Base-by-base conservation (phyloP, 1,140 invertebrate species). In the Caenorhabditis latens region DNA sequence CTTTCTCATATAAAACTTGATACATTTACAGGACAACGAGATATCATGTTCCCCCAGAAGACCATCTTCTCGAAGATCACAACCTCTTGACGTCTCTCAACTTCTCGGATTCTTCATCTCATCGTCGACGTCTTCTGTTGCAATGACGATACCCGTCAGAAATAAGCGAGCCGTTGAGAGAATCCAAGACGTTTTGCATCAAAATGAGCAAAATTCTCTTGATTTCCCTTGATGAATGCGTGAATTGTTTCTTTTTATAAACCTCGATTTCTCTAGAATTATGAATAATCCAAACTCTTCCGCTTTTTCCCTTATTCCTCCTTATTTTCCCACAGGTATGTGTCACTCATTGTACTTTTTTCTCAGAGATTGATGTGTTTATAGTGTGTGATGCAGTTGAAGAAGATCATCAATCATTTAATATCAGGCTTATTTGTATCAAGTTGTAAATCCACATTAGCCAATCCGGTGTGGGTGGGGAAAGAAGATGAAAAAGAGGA, bases 71-170 rank as follows among this genome's bases (percentile, higher is more conserved):
- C 13, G 50, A 53, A 53, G 50, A n/a, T 16, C 61, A 40, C 65
- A 46, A 46, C 65, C 65, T 19, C 42, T 71, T 43, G 65, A 71
- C 42, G 65, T 71, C 8, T 71, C 65, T 19, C 65, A 71, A 71
- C 65, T 71, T 46, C 42, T 71, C 4, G 65, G 65, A 71, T 71
- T 71, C 42, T 71, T 71, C 65, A 71, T 71, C 40, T 43, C 65
- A 3, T 65, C 61, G 11, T 65, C 61, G 24, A 71, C 65, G 40
- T 71, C 65, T 43, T 71, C 65, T 19, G 40, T 71, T 14, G 42
- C 65, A 71, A 71, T 71, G 65, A 71, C 65, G 40, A 46, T 71
- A 19, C 65, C 65, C 16, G 65, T 43, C 16, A 71, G 65, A 19
- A 71, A 71, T 46, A 71, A 71, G 42, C 21, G 65, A 71, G 42